These are phyloP conservation scores for Ariopsis seemanni DNA, from an alignment of 2,113 vertebrate species.

Conservation along the genomic window DNA sequence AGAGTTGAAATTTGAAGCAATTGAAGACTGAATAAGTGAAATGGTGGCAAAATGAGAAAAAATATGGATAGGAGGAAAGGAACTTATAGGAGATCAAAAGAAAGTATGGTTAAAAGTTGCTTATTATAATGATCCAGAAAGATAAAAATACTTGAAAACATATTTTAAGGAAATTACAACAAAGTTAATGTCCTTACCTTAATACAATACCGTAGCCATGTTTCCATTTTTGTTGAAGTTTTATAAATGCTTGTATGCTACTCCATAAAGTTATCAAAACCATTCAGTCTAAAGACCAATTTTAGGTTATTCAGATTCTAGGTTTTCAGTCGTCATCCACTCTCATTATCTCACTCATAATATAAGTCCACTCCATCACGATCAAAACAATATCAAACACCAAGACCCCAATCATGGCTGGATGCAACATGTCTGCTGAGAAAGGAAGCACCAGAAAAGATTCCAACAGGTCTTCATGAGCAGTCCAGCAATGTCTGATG, in stretches of 20 bases:
- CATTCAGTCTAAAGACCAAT: neutral
- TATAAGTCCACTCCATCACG: slow-evolving; percentile 53
- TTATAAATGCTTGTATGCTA: neutral
- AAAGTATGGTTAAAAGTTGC: neutral
- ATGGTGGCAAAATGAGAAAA: neutral
- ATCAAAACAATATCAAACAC: slow-evolving; percentile 30
- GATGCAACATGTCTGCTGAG: slow-evolving; percentile 47
- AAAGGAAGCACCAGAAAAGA: neutral
- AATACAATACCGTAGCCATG: neutral
- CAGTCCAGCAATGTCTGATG: neutral
- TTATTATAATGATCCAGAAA: neutral
- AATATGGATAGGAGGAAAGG: neutral
- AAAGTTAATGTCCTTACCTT: neutral
- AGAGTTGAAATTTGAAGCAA: neutral
- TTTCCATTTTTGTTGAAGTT: neutral
- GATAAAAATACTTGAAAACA: neutral
- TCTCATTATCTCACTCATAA: slow-evolving; percentile 41
- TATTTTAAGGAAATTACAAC: neutral
- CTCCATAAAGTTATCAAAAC: neutral
- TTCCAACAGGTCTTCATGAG: neutral
- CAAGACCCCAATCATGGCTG: slow-evolving; percentile 36
- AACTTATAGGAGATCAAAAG: neutral
- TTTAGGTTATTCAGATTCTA: neutral
- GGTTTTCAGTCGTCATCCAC: neutral
- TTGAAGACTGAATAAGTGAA: neutral